Percentiles rank a stretch among this genome's conserved stretches.
Evolutionary conservation across 2,888 invertebrate species (phyloP).

Genomic region (Drosophila anomelani): DNA sequence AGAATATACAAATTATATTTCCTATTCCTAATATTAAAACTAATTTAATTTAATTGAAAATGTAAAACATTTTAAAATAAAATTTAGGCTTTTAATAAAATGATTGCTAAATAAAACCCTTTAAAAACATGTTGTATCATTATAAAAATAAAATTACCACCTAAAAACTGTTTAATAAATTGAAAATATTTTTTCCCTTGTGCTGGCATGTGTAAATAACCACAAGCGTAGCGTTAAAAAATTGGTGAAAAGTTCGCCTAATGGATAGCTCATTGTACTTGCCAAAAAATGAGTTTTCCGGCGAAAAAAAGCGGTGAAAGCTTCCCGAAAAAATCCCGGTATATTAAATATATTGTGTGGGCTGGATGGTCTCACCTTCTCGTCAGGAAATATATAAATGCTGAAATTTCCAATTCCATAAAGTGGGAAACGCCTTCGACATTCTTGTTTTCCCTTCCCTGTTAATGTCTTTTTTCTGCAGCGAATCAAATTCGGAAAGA

Average conservation of each 20-base stretch:
- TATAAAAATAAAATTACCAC: neutral
- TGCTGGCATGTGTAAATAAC: conserved; percentile 65
- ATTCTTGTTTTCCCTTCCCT: conserved; percentile 33
- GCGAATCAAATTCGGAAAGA: conserved; percentile 71
- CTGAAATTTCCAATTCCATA: conserved; percentile 40
- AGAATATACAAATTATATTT: too few relatives aligned
- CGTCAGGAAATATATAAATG: conserved; percentile 6
- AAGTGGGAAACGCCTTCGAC: conserved; percentile 35
- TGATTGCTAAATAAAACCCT: neutral
- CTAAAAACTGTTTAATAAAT: neutral
- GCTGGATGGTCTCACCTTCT: conserved; percentile 29
- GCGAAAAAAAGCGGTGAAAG: conserved; percentile 36
- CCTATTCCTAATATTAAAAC: too few relatives aligned
- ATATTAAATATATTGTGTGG: conserved; percentile 20
- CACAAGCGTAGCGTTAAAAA: conserved; percentile 65
- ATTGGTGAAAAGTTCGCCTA: conserved; percentile 68
- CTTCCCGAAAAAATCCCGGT: neutral
- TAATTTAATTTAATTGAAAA: too few relatives aligned
- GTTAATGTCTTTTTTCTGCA: conserved; percentile 61
- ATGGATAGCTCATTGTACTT: conserved; percentile 56
- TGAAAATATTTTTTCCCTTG: neutral
- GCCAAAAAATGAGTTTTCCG: conserved; percentile 23
- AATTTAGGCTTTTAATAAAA: neutral
- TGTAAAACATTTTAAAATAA: neutral
- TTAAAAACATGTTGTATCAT: neutral